phyloP scores from a whole-genome alignment of 2,888 invertebrate genomes.

The Dicyrtomina minuta region DNA sequence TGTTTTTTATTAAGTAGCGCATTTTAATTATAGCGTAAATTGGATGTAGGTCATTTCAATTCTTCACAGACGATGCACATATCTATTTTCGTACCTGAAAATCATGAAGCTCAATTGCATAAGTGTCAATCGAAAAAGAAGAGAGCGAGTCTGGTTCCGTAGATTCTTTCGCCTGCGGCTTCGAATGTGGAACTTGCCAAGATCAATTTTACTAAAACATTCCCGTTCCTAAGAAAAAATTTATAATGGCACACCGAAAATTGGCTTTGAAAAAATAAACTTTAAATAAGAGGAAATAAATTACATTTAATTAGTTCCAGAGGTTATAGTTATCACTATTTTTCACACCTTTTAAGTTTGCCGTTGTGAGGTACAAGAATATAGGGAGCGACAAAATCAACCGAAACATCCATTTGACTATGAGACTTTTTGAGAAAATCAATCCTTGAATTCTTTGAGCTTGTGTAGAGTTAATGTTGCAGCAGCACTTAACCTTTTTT shows the following conservation, averaged over 20 bases:
- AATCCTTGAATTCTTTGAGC: conserved; percentile 81
- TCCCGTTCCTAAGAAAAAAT: conserved; percentile 57
- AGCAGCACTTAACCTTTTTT: not conserved
- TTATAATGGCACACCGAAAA: not conserved
- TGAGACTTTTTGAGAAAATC: conserved; percentile 80
- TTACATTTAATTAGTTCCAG: not conserved
- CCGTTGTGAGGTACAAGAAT: conserved; percentile 85
- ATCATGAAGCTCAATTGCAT: conserved; percentile 74
- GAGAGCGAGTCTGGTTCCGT: not conserved
- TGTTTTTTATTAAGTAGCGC: too few species aligned
- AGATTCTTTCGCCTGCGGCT: conserved; percentile 22
- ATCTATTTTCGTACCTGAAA: conserved; percentile 75
- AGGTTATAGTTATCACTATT: too few species aligned
- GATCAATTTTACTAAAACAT: conserved; percentile 77
- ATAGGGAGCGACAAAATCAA: conserved; percentile 83
- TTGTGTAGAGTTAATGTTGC: not conserved
- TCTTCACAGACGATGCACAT: too few species aligned
- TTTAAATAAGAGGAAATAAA: not conserved
- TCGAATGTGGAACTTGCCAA: conserved; percentile 63
- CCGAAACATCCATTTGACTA: conserved; percentile 60
- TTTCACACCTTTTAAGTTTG: conserved; percentile 67
- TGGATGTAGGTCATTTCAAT: too few species aligned
- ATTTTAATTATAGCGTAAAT: too few species aligned
- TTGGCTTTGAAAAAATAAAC: not conserved
- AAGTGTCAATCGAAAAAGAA: conserved; percentile 76